A percentile compares a stretch with the other conserved stretches of the same genome.
Conservation (phyloP, 1,140 invertebrate species). For the Aphidius ervi region DNA sequence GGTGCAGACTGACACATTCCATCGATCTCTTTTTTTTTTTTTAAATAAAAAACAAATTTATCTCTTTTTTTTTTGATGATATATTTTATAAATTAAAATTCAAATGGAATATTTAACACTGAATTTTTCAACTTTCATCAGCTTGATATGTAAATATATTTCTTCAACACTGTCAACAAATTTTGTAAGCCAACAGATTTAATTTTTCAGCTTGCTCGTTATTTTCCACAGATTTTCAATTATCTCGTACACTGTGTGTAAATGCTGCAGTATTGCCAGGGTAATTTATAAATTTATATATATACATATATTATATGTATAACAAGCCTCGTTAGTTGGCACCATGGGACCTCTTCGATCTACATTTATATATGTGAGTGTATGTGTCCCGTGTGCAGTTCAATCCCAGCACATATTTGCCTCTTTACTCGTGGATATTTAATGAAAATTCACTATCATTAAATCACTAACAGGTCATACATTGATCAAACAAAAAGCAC, state of each 20-base stretch:
- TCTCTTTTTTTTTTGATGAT: neutral
- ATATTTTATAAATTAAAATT: neutral
- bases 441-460: too few relatives aligned
- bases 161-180: neutral
- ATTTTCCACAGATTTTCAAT: slow-evolving; percentile 12
- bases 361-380: neutral
- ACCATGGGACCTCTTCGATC: slow-evolving; percentile 12
- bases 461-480: too few relatives aligned
- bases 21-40: slow-evolving; percentile 24
- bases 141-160: neutral
- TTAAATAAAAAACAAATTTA: slow-evolving; percentile 1
- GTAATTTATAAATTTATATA: neutral
- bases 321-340: slow-evolving; percentile 4
- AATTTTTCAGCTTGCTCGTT: slow-evolving; percentile 8
- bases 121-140: neutral
- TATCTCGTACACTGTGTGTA: neutral
- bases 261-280: neutral
- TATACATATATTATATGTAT: neutral
- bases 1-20: neutral
- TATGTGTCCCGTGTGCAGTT: too few relatives aligned
- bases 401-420: too few relatives aligned
- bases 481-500: neutral
- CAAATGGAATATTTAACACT: too few relatives aligned
- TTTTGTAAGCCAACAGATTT: slow-evolving; percentile 2
- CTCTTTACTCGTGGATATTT: too few relatives aligned